These are phyloP conservation scores for Gallinago undulata DNA, from an alignment of 2,113 vertebrate genomes.

Conservation along the genomic window DNA sequence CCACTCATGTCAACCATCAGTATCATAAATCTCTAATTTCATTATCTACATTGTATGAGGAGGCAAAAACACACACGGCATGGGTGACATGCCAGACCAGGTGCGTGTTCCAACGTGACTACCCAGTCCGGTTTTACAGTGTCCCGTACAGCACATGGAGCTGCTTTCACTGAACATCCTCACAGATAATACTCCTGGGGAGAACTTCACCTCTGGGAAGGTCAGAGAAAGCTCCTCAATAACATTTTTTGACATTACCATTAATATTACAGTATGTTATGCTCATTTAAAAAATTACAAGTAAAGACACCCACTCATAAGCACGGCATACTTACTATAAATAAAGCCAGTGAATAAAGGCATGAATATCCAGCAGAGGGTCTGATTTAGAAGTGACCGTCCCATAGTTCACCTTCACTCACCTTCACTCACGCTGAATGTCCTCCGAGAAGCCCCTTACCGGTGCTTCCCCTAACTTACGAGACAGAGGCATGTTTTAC, in stretches of 20 bases:
- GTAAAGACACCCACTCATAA: background rate
- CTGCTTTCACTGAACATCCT: background rate
- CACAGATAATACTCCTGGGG: background rate
- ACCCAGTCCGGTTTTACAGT: background rate
- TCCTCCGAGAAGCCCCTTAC: slow-evolving; percentile 60
- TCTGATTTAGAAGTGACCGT: background rate
- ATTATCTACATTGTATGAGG: background rate
- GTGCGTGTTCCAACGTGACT: background rate
- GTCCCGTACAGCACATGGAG: background rate
- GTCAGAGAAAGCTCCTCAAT: background rate
- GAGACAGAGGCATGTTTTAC: slow-evolving; percentile 59
- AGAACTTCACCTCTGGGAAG: background rate
- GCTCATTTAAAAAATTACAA: background rate
- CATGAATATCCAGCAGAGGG: slow-evolving; percentile 14
- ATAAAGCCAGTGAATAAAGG: slow-evolving; percentile 18
- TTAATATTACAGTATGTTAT: background rate
- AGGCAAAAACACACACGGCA: slow-evolving; percentile 22
- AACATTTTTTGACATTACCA: background rate
- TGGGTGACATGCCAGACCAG: slow-evolving; percentile 8
- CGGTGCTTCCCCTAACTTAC: slow-evolving; percentile 18
- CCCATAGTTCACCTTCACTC: slow-evolving; percentile 66
- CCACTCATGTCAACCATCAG: slow-evolving; percentile 39
- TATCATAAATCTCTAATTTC: slow-evolving; percentile 41
- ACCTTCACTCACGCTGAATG: slow-evolving; percentile 52
- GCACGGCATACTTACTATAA: background rate